A percentile compares a stretch with the other conserved stretches of the same genome.
phyloP scores from a whole-genome alignment of 2,113 vertebrate species.

The Nibea coibor region DNA sequence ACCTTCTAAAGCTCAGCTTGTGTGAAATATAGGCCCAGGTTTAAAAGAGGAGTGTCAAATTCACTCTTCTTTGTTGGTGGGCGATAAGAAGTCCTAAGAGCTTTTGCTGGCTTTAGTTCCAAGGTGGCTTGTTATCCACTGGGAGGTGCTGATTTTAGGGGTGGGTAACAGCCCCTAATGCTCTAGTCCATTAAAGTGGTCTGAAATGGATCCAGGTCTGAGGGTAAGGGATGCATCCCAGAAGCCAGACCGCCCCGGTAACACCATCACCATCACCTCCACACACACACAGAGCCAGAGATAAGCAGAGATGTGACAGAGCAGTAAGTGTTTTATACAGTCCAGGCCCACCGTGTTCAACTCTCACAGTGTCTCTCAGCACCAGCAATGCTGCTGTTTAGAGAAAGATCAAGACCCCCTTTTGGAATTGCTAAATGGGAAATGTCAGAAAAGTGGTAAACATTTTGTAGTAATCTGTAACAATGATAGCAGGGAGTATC shows the following conservation, averaged over 20 bases:
- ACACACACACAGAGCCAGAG: constrained; percentile 49
- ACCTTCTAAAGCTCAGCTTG: constrained; percentile 38
- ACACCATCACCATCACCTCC: constrained; percentile 36
- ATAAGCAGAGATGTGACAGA: constrained; percentile 67
- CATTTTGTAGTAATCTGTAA: constrained; percentile 59
- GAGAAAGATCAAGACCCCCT: constrained; percentile 56
- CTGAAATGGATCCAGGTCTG: constrained; percentile 48
- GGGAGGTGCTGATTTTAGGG: constrained; percentile 45
- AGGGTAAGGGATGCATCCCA: constrained; percentile 65
- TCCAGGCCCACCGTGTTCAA: constrained; percentile 51
- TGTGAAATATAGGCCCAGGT: constrained; percentile 47
- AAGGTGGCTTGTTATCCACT: constrained; percentile 31
- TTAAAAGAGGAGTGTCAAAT: constrained; percentile 45
- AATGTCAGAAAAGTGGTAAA: constrained; percentile 65
- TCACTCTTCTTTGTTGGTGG: constrained; percentile 44
- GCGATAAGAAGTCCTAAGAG: constrained; percentile 57
- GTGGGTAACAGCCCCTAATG: constrained; percentile 1
- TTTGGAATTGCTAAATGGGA: constrained; percentile 50
- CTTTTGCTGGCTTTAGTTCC: constrained; percentile 27
- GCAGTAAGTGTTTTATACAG: constrained; percentile 59
- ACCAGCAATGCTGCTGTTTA: constrained; percentile 50
- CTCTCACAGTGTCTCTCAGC: constrained; percentile 50
- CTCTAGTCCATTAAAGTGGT: constrained; percentile 58
- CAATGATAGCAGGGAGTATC: constrained; percentile 55
- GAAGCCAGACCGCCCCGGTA: constrained; percentile 40